Conservation (phyloP, 2,113 vertebrate genomes). For the Cyrtonyx montezumae region DNA sequence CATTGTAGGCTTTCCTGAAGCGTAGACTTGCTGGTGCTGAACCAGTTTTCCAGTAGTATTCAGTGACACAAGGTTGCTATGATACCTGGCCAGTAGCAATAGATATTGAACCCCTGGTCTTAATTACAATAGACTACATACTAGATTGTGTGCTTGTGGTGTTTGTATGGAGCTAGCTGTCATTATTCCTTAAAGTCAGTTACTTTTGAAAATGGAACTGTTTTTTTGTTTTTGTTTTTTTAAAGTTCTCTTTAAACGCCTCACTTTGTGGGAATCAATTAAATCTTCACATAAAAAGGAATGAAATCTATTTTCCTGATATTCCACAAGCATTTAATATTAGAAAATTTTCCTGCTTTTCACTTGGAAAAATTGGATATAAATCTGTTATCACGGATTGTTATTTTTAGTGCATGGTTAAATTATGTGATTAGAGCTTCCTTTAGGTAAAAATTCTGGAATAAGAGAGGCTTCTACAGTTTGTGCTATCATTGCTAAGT, state of each 20-base stretch:
- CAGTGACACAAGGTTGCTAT: constrained; percentile 71
- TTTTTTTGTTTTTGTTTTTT: neutral
- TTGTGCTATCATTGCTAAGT: neutral
- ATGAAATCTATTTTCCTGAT: neutral
- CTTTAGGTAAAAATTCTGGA: neutral
- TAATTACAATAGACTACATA: constrained; percentile 62
- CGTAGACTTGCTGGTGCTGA: constrained; percentile 59
- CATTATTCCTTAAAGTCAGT: constrained; percentile 15
- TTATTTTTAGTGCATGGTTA: neutral
- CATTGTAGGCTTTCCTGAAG: constrained; percentile 55
- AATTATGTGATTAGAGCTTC: neutral
- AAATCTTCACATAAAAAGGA: neutral
- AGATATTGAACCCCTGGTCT: constrained; percentile 65
- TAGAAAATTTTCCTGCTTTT: constrained; percentile 2
- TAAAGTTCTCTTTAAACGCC: neutral
- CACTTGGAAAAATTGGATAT: neutral
- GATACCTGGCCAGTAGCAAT: constrained; percentile 69
- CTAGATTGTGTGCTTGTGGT: neutral
- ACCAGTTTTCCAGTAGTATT: constrained; percentile 64
- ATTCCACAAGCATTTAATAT: neutral
- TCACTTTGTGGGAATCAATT: neutral
- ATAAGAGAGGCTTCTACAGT: neutral
- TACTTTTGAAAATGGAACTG: constrained; percentile 17
- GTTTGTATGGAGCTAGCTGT: neutral
- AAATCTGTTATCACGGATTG: neutral